Evolutionary conservation across 2,797 vertebrate genomes (phyloP), one percentile per base, ranked within the genome.

Genomic region (Delichon dasypus): DNA sequence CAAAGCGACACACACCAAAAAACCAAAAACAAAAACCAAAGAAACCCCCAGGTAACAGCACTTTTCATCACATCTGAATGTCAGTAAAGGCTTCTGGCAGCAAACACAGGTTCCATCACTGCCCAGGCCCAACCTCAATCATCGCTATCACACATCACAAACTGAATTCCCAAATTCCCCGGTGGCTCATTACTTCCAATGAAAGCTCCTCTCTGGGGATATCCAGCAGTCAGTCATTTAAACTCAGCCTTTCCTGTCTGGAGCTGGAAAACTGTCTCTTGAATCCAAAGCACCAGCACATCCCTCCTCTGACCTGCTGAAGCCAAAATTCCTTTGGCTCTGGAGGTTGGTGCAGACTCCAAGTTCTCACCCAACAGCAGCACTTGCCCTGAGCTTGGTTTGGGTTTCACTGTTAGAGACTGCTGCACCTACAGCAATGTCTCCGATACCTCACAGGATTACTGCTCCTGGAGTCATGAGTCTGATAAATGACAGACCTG

Each of bases 361-460:
- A 0, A 2, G 16, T 8, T 55, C 60, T 62, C 72, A 32, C 8
- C 4, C 44, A 44, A 5, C 3, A 20, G 26, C 1, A 60, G 21
- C 3, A 1, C 6, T 66, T 62, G 10, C 36, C 25, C 23, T 16
- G 23, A 54, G 16, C 3, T 48, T 32, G 23, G 20, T n/a, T 74
- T 47, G 21, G 12, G 13, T 44, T 67, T 40, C n/a, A 8, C 26
- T 25, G 2, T 13, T 6, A 19, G 11, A 48, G 23, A 11, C 23
- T 29, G 38, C 21, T 36, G 8, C 11, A 36, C 17, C 32, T 47
- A 4, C 34, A 45, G 34, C 13, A 10, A 16, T 13, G 3, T 20
- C 42, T n/a, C 34, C 29, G 23, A 26, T 2, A 16, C 13, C n/a
- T 47, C 45, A 30, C 22, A 13, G 34, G 9, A 40, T 21, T 30